Evolutionary conservation across 2,113 vertebrate genomes (phyloP).

Genomic region (Psophia crepitans): DNA sequence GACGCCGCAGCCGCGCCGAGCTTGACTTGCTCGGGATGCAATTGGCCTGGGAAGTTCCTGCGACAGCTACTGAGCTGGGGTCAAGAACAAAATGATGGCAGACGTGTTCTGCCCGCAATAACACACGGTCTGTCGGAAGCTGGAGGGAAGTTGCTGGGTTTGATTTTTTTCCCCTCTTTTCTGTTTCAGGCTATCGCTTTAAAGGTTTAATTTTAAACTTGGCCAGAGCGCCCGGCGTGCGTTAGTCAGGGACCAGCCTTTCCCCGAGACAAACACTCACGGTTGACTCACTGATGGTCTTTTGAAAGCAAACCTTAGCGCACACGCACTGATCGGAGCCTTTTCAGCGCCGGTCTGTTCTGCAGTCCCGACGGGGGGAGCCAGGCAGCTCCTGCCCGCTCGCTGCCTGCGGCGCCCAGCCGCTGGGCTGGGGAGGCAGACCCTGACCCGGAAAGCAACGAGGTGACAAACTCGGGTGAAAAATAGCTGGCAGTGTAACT

Average conservation of each 20-base stretch:
- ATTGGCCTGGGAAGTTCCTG: neutral
- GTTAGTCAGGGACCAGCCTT: neutral
- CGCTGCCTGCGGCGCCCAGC: neutral
- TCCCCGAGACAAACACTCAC: neutral
- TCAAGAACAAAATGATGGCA: neutral
- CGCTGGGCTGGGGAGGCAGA: neutral
- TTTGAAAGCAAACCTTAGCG: neutral
- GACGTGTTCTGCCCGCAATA: neutral
- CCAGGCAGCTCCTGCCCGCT: neutral
- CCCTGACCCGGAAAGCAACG: accelerated
- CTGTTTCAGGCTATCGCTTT: neutral
- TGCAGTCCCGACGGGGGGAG: neutral
- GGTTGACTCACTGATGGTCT: neutral
- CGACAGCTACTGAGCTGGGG: neutral
- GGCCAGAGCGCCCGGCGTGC: neutral
- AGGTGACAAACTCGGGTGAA: neutral
- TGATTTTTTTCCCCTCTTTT: neutral
- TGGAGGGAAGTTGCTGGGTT: neutral
- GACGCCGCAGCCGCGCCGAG: accelerated
- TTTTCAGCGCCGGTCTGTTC: accelerated
- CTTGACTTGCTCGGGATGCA: neutral
- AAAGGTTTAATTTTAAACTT: neutral
- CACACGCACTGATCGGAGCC: neutral
- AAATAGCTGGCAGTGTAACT: neutral
- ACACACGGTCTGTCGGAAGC: neutral